Conservation (phyloP, 2,797 vertebrate species). For the Staurois parvus region DNA sequence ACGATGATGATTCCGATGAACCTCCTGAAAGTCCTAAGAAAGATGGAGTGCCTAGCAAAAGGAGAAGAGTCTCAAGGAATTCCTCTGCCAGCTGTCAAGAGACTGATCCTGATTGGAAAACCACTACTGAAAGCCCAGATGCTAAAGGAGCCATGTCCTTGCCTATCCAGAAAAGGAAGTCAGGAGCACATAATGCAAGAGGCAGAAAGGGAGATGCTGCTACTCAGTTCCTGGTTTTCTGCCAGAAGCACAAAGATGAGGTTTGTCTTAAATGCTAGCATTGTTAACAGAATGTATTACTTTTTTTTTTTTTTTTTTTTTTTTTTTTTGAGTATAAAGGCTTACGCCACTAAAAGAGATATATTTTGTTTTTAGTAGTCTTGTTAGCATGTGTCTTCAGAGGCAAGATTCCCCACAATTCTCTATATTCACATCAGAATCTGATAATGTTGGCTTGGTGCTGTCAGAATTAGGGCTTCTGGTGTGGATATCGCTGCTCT, state of each 20-base stretch:
- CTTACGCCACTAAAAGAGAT: too few relatives aligned
- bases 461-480: too few relatives aligned
- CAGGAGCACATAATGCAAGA: constrained; percentile 66
- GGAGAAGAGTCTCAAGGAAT: constrained; percentile 72
- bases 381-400: too few relatives aligned
- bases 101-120: constrained; percentile 62
- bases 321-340: too few relatives aligned
- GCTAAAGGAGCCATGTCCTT: constrained; percentile 71
- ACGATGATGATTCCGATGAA: constrained; percentile 66
- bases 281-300: too few relatives aligned
- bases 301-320: too few relatives aligned
- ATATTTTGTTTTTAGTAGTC: too few relatives aligned
- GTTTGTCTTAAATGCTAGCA: constrained; percentile 67
- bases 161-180: constrained; percentile 74
- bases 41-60: constrained; percentile 73
- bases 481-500: too few relatives aligned
- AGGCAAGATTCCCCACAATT: too few relatives aligned
- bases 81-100: constrained; percentile 56
- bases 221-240: constrained; percentile 82
- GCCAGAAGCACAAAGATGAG: constrained; percentile 84
- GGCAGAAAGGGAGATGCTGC: constrained; percentile 75
- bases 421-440: too few relatives aligned
- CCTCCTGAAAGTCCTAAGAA: constrained; percentile 66
- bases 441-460: too few relatives aligned
- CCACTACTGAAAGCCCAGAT: constrained; percentile 70